These are phyloP conservation scores for Trypoxylon attenuatum DNA, from an alignment of 2,888 invertebrate genomes.

Conservation along the genomic window DNA sequence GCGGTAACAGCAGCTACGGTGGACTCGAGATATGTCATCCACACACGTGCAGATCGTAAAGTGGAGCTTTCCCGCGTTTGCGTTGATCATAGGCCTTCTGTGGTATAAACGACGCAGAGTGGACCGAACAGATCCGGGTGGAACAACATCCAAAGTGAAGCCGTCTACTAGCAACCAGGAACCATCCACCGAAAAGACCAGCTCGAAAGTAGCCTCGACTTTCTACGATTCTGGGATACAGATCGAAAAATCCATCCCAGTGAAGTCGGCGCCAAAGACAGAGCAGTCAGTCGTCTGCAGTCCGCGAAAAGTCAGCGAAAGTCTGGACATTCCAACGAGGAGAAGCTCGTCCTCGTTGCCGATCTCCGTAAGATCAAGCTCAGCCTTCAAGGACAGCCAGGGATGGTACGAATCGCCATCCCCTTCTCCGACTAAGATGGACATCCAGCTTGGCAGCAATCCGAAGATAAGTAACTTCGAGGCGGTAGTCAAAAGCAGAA, in stretches of 20 bases:
- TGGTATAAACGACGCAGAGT: conserved; percentile 89
- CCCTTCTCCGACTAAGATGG: conserved; percentile 37
- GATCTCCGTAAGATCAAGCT: conserved; percentile 32
- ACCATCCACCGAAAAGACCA: conserved; percentile 37
- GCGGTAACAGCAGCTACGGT: conserved; percentile 80
- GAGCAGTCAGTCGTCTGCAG: conserved; percentile 52
- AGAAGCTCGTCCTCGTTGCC: conserved; percentile 50
- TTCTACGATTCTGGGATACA: conserved; percentile 61
- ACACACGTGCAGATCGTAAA: conserved; percentile 83
- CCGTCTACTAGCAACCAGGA: conserved; percentile 15
- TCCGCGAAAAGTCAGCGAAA: conserved; percentile 63
- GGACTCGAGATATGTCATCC: conserved; percentile 86
- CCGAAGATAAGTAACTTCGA: conserved; percentile 58
- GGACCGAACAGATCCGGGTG: conserved; percentile 85
- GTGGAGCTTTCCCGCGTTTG: conserved; percentile 87
- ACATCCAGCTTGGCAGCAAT: conserved; percentile 62
- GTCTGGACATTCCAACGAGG: conserved; percentile 60
- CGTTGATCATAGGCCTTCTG: conserved; percentile 85
- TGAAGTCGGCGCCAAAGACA: conserved; percentile 31
- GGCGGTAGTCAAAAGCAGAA: conserved; percentile 49
- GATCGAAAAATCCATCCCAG: conserved; percentile 56
- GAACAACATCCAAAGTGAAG: conserved; percentile 65
- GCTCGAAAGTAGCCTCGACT: no score
- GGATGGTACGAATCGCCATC: conserved; percentile 58
- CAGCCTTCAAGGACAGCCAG: conserved; percentile 9